phyloP scores from a whole-genome alignment of 1,140 invertebrate species.

The Eriocheir sinensis region DNA sequence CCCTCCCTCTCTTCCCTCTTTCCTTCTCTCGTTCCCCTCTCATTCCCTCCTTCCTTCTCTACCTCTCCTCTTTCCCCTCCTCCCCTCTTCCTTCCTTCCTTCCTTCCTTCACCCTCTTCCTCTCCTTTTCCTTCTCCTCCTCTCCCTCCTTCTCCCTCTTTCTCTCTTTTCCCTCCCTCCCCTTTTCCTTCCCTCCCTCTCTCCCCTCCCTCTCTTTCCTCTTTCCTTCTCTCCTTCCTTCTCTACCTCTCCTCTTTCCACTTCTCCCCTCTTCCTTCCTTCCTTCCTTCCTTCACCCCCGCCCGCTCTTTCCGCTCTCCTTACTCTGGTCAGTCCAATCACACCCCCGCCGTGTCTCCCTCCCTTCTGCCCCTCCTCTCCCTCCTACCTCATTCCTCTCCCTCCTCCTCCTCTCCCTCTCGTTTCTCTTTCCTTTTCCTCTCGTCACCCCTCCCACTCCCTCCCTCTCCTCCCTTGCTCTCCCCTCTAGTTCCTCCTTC shows the following conservation, averaged over 20 bases:
- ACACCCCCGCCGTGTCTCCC: neutral
- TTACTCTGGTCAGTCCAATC: neutral
- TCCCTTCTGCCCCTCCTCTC: neutral
- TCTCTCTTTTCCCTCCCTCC: constrained; percentile 25
- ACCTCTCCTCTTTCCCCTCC: constrained; percentile 37
- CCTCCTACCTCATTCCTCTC: neutral
- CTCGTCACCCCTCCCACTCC: neutral
- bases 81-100: neutral
- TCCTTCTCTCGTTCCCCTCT: constrained; percentile 19
- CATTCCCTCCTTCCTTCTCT: constrained; percentile 51
- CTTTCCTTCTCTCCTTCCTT: neutral
- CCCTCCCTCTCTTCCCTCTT: neutral
- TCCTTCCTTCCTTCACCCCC: no score
- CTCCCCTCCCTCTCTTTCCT: neutral
- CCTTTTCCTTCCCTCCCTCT: no score
- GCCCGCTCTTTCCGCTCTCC: neutral
- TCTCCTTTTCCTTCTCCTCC: neutral
- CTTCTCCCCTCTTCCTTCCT: no score
- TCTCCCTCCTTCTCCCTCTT: constrained; percentile 37
- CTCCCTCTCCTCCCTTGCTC: neutral
- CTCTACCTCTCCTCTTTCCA: no score
- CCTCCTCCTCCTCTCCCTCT: neutral
- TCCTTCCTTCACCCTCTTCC: neutral
- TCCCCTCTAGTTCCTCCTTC: neutral
- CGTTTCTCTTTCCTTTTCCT: neutral